Conservation (phyloP, 2,113 vertebrate species). For the Cromileptes altivelis region DNA sequence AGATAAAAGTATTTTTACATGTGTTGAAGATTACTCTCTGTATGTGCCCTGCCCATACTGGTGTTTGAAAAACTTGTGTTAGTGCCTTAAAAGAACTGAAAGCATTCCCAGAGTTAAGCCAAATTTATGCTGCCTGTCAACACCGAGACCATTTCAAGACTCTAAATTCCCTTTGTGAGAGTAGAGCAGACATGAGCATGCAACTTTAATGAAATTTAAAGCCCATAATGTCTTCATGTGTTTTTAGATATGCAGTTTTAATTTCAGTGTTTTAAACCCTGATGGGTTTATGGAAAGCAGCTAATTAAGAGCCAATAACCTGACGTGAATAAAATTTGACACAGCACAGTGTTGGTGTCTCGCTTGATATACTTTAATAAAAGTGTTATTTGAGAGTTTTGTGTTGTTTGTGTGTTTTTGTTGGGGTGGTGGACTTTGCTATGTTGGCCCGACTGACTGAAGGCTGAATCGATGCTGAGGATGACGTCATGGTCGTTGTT, state of each 20-base stretch:
- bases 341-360: not conserved
- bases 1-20: not conserved
- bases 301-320: not conserved
- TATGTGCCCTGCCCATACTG: not conserved
- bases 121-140: not conserved
- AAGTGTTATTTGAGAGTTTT: not conserved
- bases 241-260: not conserved
- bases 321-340: conserved; percentile 21
- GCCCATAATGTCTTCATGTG: not conserved
- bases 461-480: conserved; percentile 64
- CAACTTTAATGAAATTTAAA: not conserved
- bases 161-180: not conserved
- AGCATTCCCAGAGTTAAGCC: conserved; percentile 14
- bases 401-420: not conserved
- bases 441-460: conserved; percentile 30
- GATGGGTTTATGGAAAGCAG: not conserved
- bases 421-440: conserved; percentile 28
- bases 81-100: conserved; percentile 13
- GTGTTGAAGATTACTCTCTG: not conserved
- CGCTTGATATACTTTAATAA: too few species aligned
- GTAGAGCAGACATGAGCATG: not conserved
- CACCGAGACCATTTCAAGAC: not conserved
- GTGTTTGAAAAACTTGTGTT: not conserved
- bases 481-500: conserved; percentile 85
- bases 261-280: conserved; percentile 14